phyloP scores from a whole-genome alignment of 2,113 vertebrate species.

The Protobothrops flavoviridis region DNA sequence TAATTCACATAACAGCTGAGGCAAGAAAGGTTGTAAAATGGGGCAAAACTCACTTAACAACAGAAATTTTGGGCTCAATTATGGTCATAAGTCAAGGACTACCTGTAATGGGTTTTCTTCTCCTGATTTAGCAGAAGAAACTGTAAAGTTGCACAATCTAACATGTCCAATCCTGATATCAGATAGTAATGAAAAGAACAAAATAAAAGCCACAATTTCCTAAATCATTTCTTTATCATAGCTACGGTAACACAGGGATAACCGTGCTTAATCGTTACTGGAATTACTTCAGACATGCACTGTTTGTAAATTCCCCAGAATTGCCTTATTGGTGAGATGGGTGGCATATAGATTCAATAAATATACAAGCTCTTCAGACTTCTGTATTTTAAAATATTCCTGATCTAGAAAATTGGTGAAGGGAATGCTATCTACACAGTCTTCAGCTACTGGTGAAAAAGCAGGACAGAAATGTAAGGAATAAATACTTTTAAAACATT shows the following conservation, averaged over 20 bases:
- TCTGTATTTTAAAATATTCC: background rate
- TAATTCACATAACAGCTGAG: too few species aligned
- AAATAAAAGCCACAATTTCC: background rate
- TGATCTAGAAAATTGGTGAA: background rate
- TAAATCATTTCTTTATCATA: background rate
- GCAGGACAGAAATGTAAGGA: background rate
- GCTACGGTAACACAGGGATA: background rate
- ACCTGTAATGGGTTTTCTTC: background rate
- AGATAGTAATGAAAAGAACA: background rate
- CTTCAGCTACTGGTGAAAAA: background rate
- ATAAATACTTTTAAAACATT: background rate
- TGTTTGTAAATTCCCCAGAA: background rate
- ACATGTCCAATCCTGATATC: background rate
- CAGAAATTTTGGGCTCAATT: too few species aligned
- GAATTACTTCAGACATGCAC: background rate
- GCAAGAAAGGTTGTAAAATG: too few species aligned
- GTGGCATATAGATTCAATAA: background rate
- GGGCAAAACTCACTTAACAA: too few species aligned
- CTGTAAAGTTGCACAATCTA: background rate
- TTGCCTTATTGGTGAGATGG: background rate
- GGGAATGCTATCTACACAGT: background rate
- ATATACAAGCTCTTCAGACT: background rate
- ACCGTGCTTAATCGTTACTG: background rate
- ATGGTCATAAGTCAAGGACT: too few species aligned
- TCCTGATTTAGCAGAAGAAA: background rate